Evolutionary conservation across 30 jellyfish, hydroid and myxozoan genomes (phyloP).

Genomic region (Turritopsis dohrnii): DNA sequence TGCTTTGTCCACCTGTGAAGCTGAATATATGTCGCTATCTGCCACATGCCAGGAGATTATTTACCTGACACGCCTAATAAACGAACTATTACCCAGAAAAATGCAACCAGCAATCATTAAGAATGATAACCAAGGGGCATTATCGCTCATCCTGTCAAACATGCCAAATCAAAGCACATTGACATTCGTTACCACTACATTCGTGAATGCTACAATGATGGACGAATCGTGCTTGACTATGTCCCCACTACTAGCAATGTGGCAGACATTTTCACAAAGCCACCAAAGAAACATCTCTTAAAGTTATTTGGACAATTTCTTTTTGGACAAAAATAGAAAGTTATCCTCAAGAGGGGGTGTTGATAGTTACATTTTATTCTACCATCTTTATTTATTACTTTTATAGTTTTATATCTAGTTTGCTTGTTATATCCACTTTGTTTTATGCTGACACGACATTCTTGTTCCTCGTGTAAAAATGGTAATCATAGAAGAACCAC

Average conservation of each 20-base stretch:
- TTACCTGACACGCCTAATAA: constrained; percentile 34
- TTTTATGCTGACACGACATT: constrained; percentile 3
- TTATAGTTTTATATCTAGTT: background rate
- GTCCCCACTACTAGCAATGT: constrained; percentile 32
- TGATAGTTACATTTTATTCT: constrained; percentile 17
- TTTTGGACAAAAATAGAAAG: constrained; percentile 26
- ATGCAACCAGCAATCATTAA: constrained; percentile 36
- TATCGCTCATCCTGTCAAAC: constrained; percentile 27
- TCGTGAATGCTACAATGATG: constrained; percentile 38
- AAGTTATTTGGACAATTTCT: constrained; percentile 35
- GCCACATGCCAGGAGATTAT: constrained; percentile 40
- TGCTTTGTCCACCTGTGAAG: constrained; percentile 49
- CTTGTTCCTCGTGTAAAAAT: background rate
- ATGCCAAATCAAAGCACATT: constrained; percentile 40
- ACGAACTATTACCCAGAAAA: constrained; percentile 11
- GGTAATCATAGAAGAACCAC: too few species aligned
- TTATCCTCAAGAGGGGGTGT: constrained; percentile 48
- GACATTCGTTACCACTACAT: constrained; percentile 45
- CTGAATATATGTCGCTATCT: constrained; percentile 41
- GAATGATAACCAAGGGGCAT: constrained; percentile 34
- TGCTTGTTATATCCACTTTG: background rate
- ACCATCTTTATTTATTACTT: background rate
- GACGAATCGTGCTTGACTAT: constrained; percentile 31
- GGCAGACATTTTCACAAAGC: constrained; percentile 60
- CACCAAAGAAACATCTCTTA: constrained; percentile 42